Conservation (phyloP, 2,888 invertebrate species). For the Leucozona laternaria region DNA sequence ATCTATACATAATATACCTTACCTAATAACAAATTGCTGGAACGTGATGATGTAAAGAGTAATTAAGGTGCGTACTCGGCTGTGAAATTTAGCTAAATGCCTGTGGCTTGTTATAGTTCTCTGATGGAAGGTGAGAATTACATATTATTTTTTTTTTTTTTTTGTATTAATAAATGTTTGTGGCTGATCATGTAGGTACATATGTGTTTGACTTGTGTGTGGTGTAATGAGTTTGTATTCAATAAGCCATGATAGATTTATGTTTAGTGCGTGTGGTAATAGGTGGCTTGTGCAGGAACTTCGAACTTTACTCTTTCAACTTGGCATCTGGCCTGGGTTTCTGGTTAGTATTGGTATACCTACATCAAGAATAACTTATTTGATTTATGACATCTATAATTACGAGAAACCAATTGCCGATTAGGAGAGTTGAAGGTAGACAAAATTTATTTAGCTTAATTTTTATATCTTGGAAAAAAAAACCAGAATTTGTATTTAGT, state of each 20-base stretch:
- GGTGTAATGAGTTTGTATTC: conserved; percentile 19
- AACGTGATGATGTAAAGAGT: conserved; percentile 60
- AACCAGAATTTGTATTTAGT: too few species aligned
- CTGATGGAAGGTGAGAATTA: conserved; percentile 40
- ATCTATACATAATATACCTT: background rate
- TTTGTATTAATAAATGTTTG: conserved; percentile 27
- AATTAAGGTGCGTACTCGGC: conserved; percentile 66
- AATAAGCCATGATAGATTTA: conserved; percentile 18
- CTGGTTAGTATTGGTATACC: background rate
- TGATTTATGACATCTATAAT: background rate
- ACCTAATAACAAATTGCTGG: conserved; percentile 49
- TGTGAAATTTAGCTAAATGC: conserved; percentile 60
- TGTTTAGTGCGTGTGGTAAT: conserved; percentile 5
- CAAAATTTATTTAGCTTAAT: too few species aligned
- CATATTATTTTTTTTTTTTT: conserved; percentile 12
- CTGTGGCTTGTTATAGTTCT: conserved; percentile 57
- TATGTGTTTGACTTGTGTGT: conserved; percentile 4
- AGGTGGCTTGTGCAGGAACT: background rate
- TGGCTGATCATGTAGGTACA: background rate
- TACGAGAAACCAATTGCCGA: background rate
- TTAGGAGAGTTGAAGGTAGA: too few species aligned
- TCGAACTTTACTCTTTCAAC: conserved; percentile 17
- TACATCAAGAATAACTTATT: background rate
- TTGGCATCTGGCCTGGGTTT: background rate
- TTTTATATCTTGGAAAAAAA: too few species aligned